phyloP scores from a whole-genome alignment of 2,113 vertebrate genomes.

The Monarcha castaneiventris region DNA sequence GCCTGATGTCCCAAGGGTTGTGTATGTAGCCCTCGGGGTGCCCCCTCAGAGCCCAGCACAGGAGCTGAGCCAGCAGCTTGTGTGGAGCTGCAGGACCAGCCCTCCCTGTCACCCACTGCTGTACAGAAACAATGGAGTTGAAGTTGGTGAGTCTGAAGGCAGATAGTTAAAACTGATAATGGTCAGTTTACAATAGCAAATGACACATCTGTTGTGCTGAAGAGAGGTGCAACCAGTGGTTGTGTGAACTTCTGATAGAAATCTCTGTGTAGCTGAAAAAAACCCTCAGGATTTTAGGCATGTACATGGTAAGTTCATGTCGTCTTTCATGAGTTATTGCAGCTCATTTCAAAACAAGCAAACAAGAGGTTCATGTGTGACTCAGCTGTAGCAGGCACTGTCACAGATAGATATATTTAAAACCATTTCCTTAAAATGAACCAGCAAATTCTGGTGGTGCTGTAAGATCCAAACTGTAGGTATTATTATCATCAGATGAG shows the following conservation, averaged over 20 bases:
- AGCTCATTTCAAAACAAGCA: background rate
- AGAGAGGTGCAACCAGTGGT: accelerated
- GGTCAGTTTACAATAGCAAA: background rate
- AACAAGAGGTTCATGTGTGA: background rate
- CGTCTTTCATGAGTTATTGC: background rate
- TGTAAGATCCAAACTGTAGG: background rate
- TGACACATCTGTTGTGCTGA: background rate
- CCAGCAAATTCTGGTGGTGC: background rate
- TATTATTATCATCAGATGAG: accelerated
- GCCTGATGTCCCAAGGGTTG: background rate
- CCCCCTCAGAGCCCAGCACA: accelerated
- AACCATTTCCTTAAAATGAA: background rate
- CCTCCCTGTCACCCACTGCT: background rate
- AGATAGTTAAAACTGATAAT: background rate
- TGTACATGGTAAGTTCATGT: background rate
- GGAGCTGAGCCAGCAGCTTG: background rate
- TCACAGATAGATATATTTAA: background rate
- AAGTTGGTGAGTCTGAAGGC: background rate
- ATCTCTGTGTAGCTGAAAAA: background rate
- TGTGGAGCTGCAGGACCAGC: background rate
- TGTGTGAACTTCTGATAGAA: background rate
- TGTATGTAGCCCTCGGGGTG: too few relatives aligned
- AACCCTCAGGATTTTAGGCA: background rate
- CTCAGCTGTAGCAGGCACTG: background rate
- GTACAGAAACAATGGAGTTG: background rate